Percentiles rank a stretch among this genome's conserved stretches.
Evolutionary conservation across 92 coral and sea anemone genomes (phyloP).

Genomic region (Blastomussa wellsi): DNA sequence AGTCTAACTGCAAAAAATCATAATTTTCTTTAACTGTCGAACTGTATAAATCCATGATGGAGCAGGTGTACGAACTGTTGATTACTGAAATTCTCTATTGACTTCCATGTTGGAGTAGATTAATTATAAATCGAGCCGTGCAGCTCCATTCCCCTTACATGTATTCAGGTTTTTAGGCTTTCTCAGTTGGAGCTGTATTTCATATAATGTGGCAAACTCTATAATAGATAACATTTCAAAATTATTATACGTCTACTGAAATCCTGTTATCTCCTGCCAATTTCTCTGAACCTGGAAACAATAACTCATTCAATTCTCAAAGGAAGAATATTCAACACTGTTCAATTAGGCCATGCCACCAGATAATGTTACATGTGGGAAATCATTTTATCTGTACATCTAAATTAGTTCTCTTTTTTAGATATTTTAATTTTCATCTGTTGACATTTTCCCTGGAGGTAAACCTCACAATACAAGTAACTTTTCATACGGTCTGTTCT

Average conservation of each 20-base stretch:
- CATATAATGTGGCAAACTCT: not conserved
- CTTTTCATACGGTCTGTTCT: not conserved
- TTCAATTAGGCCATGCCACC: not conserved
- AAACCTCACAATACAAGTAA: not conserved
- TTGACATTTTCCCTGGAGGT: not conserved
- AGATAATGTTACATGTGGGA: not conserved
- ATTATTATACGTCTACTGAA: not conserved
- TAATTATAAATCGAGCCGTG: not conserved
- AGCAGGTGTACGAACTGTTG: too few species aligned
- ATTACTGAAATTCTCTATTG: too few species aligned
- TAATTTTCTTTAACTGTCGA: too few species aligned
- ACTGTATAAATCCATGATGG: too few species aligned
- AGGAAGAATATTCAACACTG: not conserved
- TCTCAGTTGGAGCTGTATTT: not conserved
- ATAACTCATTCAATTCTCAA: too few species aligned
- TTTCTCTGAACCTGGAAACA: not conserved
- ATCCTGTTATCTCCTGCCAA: not conserved
- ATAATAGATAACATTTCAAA: too few species aligned
- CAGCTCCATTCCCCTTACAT: not conserved
- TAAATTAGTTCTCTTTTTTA: too few species aligned
- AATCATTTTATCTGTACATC: too few species aligned
- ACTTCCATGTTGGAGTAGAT: too few species aligned
- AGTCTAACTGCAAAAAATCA: too few species aligned
- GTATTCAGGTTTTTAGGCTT: not conserved
- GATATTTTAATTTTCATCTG: not conserved